Evolutionary conservation across 2,113 vertebrate species (phyloP).

Genomic region (Propithecus coquereli): DNA sequence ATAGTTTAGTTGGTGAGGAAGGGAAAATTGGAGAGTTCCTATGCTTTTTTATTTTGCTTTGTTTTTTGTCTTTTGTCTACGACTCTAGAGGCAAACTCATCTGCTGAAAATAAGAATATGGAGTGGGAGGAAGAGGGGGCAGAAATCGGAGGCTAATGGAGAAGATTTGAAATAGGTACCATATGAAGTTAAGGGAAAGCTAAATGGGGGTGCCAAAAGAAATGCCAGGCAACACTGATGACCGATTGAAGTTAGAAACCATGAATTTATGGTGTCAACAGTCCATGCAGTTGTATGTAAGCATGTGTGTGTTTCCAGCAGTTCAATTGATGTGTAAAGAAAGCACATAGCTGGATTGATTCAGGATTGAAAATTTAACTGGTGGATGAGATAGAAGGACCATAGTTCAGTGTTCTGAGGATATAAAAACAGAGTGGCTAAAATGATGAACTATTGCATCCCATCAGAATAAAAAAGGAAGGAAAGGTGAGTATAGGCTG

Average conservation of each 20-base stretch:
- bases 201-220: not conserved
- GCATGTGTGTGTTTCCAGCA: not conserved
- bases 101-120: not conserved
- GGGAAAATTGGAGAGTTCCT: not conserved
- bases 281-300: not conserved
- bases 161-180: not conserved
- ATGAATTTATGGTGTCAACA: not conserved
- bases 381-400: not conserved
- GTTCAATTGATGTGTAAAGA: not conserved
- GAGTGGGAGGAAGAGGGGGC: accelerated
- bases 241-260: not conserved
- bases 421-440: not conserved
- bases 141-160: not conserved
- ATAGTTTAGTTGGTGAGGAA: not conserved
- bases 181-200: not conserved
- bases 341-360: not conserved
- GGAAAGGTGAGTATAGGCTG: not conserved
- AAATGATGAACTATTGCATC: not conserved
- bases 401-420: not conserved
- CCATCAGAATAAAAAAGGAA: not conserved
- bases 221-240: accelerated
- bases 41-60: not conserved
- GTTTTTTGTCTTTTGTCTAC: not conserved
- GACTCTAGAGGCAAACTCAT: not conserved
- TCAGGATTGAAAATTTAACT: not conserved